A percentile compares a stretch with the other conserved stretches of the same genome.
These are phyloP conservation scores for Meiosimyza decipiens DNA, from an alignment of 2,888 invertebrate genomes.

Conservation along the genomic window DNA sequence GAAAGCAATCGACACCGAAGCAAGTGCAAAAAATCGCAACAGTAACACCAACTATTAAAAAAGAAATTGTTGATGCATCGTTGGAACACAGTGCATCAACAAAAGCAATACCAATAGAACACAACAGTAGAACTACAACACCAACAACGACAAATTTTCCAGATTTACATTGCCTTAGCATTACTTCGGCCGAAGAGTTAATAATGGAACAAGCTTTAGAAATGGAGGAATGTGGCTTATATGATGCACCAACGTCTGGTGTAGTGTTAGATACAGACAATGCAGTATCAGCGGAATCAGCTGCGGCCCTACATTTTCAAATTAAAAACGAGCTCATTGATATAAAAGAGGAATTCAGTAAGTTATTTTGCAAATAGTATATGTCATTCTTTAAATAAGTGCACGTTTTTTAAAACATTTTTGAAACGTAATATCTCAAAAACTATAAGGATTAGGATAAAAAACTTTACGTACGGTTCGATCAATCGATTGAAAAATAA, in stretches of 20 bases:
- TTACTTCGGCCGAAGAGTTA: constrained; percentile 64
- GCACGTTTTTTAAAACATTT: not conserved
- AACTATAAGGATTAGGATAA: too few species aligned
- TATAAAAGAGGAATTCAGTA: constrained; percentile 59
- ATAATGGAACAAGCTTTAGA: constrained; percentile 66
- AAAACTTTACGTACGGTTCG: not conserved
- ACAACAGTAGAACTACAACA: constrained; percentile 29
- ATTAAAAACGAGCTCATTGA: constrained; percentile 61
- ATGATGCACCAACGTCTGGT: constrained; percentile 51
- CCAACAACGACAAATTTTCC: constrained; percentile 47
- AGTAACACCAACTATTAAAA: constrained; percentile 16
- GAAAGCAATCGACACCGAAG: constrained; percentile 58
- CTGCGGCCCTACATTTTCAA: constrained; percentile 58
- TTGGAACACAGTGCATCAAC: constrained; percentile 31
- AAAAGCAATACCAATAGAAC: not conserved
- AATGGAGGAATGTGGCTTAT: constrained; percentile 64
- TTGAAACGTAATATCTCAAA: not conserved
- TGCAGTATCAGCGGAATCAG: constrained; percentile 57
- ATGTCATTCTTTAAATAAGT: not conserved
- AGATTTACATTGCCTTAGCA: constrained; percentile 61
- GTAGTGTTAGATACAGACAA: constrained; percentile 53
- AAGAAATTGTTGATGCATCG: constrained; percentile 24
- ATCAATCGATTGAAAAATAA: not conserved
- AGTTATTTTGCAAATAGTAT: constrained; percentile 39
- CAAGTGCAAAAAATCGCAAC: constrained; percentile 56